Base-by-base conservation (phyloP, 2,888 invertebrate genomes). In the Marronus borbonicus region DNA sequence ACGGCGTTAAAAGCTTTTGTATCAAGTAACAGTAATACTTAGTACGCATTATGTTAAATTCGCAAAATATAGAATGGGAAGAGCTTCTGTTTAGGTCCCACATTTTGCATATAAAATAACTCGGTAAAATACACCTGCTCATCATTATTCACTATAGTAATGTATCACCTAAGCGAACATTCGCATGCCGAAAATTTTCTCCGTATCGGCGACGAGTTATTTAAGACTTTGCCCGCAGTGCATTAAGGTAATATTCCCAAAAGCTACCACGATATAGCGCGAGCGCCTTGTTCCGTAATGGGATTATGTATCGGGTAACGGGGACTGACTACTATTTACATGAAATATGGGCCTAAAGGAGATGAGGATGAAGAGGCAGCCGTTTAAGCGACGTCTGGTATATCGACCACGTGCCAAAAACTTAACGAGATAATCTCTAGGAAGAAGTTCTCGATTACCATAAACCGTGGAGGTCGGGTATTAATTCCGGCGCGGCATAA, bases 161-260 rank as follows among this genome's bases (percentile, higher is more conserved):
- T 20, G 20, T 58, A 58, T 58, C 17, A 58, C 8, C 20, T 58
- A 58, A 58, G 20, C 5, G 55, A 58, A 58, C 17, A 58, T 58
- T 24, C 55, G 1, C 55, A 20, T 58, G 55, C 10, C 17, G 55
- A 58, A 17, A n/a, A 58, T 58, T 58, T 58, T 58, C 20, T 17
- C n/a, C 55, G n/a, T 50, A 50, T 68, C 68, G 50, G 5, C 50
- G 68, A 66, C n/a, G 65, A 17, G 39, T 66, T 50, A 68, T 68
- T 49, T 50, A 50, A 68, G 39, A 65, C 65, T 17, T 36, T 39
- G 39, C 68, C 31, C 28, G 14, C 28, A 62, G 68, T 68, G 28
- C 68, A 68, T 68, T 68, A 68, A 49, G 68, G 68, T 68, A 68
- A 68, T 68, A 50, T 50, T 68, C 28, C 68, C 68, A 14, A 68